Conservation (phyloP, 2,797 vertebrate species). For the Eidolon dupreanum region DNA sequence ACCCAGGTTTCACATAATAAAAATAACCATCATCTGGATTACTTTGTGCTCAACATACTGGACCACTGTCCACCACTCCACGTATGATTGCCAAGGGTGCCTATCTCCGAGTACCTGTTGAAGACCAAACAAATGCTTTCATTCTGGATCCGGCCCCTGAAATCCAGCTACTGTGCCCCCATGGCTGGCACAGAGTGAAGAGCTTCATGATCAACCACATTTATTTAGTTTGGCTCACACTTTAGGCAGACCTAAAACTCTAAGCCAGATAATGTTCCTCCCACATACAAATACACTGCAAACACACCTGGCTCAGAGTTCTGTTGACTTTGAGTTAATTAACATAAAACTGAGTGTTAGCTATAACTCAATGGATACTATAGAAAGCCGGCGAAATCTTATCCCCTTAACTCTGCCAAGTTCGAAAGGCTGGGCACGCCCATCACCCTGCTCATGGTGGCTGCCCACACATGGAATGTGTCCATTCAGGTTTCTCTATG, state of each 20-base stretch:
- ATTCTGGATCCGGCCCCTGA: neutral
- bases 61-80: neutral
- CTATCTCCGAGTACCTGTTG: neutral
- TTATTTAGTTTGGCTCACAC: conserved; percentile 12
- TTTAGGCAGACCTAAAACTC: neutral
- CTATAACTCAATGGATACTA: neutral
- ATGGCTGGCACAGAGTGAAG: neutral
- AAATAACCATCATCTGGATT: neutral
- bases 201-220: neutral
- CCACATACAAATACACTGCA: neutral
- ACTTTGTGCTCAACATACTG: neutral
- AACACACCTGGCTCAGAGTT: conserved; percentile 24
- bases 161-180: neutral
- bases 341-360: neutral
- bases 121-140: neutral
- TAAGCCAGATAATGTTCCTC: neutral
- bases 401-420: neutral
- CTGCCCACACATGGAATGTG: neutral
- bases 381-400: neutral
- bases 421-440: neutral
- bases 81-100: neutral
- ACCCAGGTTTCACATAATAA: neutral
- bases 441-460: neutral
- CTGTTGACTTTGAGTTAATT: neutral
- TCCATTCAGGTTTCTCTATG: neutral